Conservation (phyloP, 2,113 vertebrate genomes). For the Prionailurus bengalensis region DNA sequence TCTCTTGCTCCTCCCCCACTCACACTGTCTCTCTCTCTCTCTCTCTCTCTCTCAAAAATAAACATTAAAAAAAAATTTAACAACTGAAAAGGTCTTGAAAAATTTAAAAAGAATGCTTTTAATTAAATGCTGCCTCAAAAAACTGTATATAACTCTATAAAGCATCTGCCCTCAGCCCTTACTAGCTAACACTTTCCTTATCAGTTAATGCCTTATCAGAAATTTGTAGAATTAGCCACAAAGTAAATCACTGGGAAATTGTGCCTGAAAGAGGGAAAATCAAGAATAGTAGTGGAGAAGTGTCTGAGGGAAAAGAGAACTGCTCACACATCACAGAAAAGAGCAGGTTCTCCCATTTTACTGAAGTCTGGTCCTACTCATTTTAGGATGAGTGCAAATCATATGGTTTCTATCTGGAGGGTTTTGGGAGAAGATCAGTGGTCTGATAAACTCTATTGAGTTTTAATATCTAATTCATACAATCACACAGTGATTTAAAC, state of each 20-base stretch:
- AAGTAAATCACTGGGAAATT: background rate
- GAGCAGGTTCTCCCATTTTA: background rate
- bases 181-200: background rate
- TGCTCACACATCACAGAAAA: background rate
- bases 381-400: background rate
- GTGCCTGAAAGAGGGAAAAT: background rate
- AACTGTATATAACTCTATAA: background rate
- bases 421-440: background rate
- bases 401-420: background rate
- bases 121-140: constrained; percentile 13
- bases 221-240: background rate
- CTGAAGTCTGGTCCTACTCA: background rate
- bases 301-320: background rate
- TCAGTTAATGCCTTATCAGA: constrained; percentile 5
- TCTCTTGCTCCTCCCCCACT: too few species aligned
- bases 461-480: background rate
- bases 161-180: background rate
- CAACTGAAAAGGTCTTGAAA: too few species aligned
- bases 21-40: too few species aligned
- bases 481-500: background rate
- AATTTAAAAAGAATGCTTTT: too few species aligned
- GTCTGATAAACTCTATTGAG: background rate
- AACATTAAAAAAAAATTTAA: too few species aligned
- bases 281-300: background rate
- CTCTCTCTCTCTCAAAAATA: too few species aligned